phyloP scores from a whole-genome alignment of 2,888 invertebrate genomes.

The Trisateles emortualis region DNA sequence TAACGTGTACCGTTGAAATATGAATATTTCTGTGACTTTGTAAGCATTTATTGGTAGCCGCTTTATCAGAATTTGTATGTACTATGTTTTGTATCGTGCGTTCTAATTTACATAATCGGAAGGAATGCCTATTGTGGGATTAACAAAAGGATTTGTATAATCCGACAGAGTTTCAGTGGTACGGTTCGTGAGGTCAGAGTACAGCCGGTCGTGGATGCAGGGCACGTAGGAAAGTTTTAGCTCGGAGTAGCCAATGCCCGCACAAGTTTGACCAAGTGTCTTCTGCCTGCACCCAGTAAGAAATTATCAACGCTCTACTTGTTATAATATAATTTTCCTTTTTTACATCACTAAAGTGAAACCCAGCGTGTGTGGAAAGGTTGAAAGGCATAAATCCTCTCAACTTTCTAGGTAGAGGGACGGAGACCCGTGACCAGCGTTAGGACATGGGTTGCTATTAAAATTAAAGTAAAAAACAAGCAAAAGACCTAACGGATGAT shows the following conservation, averaged over 20 bases:
- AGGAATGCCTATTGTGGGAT: conserved; percentile 48
- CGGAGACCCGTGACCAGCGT: no score
- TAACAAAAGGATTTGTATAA: conserved; percentile 59
- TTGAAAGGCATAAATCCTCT: no score
- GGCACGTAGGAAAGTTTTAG: conserved; percentile 63
- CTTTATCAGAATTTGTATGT: conserved; percentile 31
- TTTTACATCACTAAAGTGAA: no score
- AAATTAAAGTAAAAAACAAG: no score
- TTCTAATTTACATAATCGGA: conserved; percentile 53
- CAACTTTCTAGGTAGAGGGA: no score
- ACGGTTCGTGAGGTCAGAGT: conserved; percentile 28
- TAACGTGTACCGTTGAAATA: conserved; percentile 52
- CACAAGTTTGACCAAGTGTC: conserved; percentile 52
- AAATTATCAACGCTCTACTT: conserved; percentile 31
- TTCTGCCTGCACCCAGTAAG: conserved; percentile 37
- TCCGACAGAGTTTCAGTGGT: conserved; percentile 37
- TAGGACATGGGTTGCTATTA: no score
- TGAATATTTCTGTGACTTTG: conserved; percentile 55
- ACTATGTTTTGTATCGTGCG: conserved; percentile 34
- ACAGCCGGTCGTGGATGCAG: conserved; percentile 44
- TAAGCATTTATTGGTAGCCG: conserved; percentile 51
- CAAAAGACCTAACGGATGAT: no score
- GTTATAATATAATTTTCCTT: conserved; percentile 40
- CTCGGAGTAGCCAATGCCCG: conserved; percentile 39
- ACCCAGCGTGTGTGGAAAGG: no score